Conservation (phyloP, 2,797 vertebrate species). For the Tangara arthus region DNA sequence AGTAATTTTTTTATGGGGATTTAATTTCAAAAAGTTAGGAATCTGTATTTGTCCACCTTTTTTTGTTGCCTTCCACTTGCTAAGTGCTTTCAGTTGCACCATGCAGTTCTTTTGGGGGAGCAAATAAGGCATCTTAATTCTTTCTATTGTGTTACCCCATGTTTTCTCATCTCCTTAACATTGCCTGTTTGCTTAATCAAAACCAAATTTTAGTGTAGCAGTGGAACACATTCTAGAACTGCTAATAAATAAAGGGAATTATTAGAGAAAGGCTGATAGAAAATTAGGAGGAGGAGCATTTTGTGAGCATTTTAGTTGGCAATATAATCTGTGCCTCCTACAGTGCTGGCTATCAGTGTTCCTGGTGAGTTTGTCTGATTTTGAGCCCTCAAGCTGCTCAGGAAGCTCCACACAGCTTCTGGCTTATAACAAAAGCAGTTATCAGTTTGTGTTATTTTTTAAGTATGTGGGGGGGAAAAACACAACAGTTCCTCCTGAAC, state of each 20-base stretch:
- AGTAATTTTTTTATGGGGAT: constrained; percentile 34
- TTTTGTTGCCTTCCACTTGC: background rate
- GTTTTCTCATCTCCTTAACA: constrained; percentile 8
- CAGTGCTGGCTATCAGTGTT: background rate
- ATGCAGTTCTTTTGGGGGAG: background rate
- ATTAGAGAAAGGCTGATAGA: background rate
- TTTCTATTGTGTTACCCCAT: background rate
- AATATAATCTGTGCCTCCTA: background rate
- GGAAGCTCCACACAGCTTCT: background rate
- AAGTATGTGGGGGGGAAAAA: background rate
- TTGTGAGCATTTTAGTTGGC: background rate
- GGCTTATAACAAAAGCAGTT: background rate
- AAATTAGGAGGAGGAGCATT: background rate
- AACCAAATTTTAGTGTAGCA: constrained; percentile 45
- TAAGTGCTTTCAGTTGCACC: background rate
- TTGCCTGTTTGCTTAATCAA: constrained; percentile 47
- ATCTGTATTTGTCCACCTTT: background rate
- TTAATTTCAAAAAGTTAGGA: background rate
- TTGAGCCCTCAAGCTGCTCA: background rate
- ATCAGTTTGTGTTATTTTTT: background rate
- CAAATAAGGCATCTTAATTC: background rate
- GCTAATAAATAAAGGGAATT: background rate
- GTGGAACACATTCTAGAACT: constrained; percentile 18
- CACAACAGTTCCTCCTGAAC: background rate
- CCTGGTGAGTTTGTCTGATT: background rate